Evolutionary conservation across 92 coral and sea anemone genomes (phyloP), one percentile per base, ranked within the genome.

Genomic region (Hydrozoanthus gracilis): DNA sequence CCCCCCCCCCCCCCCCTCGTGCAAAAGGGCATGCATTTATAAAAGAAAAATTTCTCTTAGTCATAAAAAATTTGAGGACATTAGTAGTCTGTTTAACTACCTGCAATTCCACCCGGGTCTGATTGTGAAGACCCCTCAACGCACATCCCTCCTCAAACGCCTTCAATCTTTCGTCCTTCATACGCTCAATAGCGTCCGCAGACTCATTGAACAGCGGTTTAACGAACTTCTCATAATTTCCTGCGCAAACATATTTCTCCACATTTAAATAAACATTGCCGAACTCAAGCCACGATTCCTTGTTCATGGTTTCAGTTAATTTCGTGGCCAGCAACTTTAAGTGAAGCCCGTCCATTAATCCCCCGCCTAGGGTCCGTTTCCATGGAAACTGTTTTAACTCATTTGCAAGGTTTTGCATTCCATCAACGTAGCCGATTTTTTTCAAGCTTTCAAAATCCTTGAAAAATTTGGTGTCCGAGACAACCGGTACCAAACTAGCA

Each of bases 201-300:
- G 86, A 44, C n/a, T 82, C 89, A 5, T 16, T 14, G 4, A 62
- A 55, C 51, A 84, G 61, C 35, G 92, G 89, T 15, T 51, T 55
- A 0, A 89, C 86, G 13, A 77, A 67, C 51, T 84, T 68, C 66
- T 89, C 77, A 83, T 77, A 49, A 18, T 82, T 87, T 12, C 86
- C 47, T 13, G 70, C 86, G 67, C 92, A 89, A 4, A 89, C 71
- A 71, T 88, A 89, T 64, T 89, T 84, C 27, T 89, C 92, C 9
- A 88, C 85, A 52, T 52, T 69, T 72, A 88, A 71, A 68, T 89
- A 89, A 6, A 77, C 89, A 71, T 89, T 85, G 15, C 92, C 92
- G 39, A 89, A 89, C 3, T 89, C 89, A 17, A 71, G 86, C 92
- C 79, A 89, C 11, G 84, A 84, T 8, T 71, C 48, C 2, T 78